Conservation (phyloP, 2,888 invertebrate species). For the Toxonevra muliebris region DNA sequence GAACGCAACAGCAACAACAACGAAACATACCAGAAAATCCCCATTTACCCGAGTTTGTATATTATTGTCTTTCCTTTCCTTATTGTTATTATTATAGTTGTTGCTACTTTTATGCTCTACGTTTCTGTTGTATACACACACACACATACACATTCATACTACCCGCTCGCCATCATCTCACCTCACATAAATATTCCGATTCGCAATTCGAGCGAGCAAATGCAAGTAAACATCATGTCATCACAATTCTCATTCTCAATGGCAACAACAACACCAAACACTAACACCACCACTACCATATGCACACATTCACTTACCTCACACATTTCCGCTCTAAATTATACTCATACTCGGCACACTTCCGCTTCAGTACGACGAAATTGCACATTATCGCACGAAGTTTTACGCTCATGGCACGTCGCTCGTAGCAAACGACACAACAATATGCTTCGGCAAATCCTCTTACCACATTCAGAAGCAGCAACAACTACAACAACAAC, state of each 20-base stretch:
- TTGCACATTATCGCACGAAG: slow-evolving; percentile 33
- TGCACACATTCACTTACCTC: not conserved
- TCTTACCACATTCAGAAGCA: not conserved
- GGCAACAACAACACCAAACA: slow-evolving; percentile 16
- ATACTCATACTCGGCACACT: slow-evolving; percentile 35
- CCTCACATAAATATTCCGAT: slow-evolving; percentile 1
- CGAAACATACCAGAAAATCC: slow-evolving; percentile 45
- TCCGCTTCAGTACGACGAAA: slow-evolving; percentile 27
- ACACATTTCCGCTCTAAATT: slow-evolving; percentile 41
- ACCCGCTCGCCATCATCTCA: not conserved
- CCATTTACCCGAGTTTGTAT: slow-evolving; percentile 33
- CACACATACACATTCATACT: slow-evolving; percentile 3
- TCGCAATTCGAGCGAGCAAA: too few relatives aligned
- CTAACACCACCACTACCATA: slow-evolving; percentile 7
- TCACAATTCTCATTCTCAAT: too few relatives aligned
- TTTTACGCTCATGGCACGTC: not conserved
- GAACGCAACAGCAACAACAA: slow-evolving; percentile 29
- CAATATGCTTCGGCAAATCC: slow-evolving; percentile 2
- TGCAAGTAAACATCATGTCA: too few relatives aligned
- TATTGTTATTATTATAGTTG: slow-evolving; percentile 18
- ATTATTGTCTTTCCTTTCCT: slow-evolving; percentile 9
- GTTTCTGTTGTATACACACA: slow-evolving; percentile 16
- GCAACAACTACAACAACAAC: slow-evolving; percentile 17
- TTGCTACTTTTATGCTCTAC: slow-evolving; percentile 6
- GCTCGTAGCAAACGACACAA: not conserved